phyloP scores from a whole-genome alignment of 2,113 vertebrate genomes.

The Ameiurus melas region DNA sequence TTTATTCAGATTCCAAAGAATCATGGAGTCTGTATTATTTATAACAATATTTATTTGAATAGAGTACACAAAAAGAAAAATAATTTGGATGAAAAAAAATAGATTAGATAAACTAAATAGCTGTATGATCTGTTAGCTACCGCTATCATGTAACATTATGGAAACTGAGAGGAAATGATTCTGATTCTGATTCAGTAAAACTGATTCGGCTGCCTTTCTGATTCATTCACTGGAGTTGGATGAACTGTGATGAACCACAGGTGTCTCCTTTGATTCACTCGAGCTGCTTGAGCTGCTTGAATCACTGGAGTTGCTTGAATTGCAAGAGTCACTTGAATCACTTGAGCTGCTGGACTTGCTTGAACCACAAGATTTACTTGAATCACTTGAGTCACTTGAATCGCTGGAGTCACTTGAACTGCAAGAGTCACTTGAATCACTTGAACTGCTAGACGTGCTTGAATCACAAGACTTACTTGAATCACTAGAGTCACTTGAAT shows the following conservation, averaged over 20 bases:
- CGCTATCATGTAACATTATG: not conserved
- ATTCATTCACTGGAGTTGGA: constrained; percentile 29
- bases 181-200: not conserved
- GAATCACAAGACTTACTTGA: not conserved
- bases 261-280: not conserved
- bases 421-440: not conserved
- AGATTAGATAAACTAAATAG: not conserved
- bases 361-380: too few species aligned
- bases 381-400: not conserved
- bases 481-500: not conserved
- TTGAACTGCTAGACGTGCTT: not conserved
- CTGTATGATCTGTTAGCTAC: not conserved
- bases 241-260: constrained; percentile 6
- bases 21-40: not conserved
- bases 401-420: not conserved
- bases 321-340: not conserved
- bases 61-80: not conserved
- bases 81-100: not conserved
- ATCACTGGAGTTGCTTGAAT: not conserved
- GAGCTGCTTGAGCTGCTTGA: constrained; percentile 16
- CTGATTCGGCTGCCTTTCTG: not conserved
- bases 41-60: constrained; percentile 19
- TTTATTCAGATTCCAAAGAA: not conserved
- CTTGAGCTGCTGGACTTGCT: not conserved
- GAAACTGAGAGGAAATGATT: not conserved